Evolutionary conservation across 2,797 vertebrate species (phyloP), one percentile per base, ranked within the genome.

Genomic region (Decapterus maruadsi): DNA sequence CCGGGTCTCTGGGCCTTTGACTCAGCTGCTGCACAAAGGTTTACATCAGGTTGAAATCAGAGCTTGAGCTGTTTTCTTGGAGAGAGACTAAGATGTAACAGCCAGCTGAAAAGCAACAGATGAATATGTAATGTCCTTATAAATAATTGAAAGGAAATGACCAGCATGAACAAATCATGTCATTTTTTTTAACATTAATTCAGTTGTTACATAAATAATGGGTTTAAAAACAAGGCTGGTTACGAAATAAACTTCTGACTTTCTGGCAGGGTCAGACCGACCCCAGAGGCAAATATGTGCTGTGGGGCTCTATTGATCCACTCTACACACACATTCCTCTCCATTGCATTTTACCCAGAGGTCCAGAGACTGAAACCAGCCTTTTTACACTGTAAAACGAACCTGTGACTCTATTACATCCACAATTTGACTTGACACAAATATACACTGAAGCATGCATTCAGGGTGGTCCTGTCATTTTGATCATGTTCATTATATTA

Each of bases 1-100:
- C 65, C 38, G 55, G 16, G 4, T 68, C 65, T 50, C 67, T 40
- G 61, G 17, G 54, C 48, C 42, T 75, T 72, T 75, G 82, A 75
- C 42, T 61, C 29, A 5, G 50, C 61, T 42, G 74, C 62, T 72
- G 73, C 55, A 42, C 56, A 8, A 34, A 68, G 40, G 54, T 70
- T 72, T 13, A 16, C 51, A 36, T 36, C 34, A 22, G 38, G 22
- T 40, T 45, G 14, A 46, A 59, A 43, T 42, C 13, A 29, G n/a
- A 3, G n/a, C n/a, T 54, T 22, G 46, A 4, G 14, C 43, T 54
- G 51, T 8, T 11, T 34, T 31, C 38, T 14, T 43, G 45, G 12
- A 26, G 13, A 6, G 20, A 16, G 29, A 55, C 14, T 3, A 14
- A 22, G 14, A 22, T 16, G 8, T 4, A n/a, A 58, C 36, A 53